Conservation (phyloP, 1,140 invertebrate species). For the Reticulitermes speratus region DNA sequence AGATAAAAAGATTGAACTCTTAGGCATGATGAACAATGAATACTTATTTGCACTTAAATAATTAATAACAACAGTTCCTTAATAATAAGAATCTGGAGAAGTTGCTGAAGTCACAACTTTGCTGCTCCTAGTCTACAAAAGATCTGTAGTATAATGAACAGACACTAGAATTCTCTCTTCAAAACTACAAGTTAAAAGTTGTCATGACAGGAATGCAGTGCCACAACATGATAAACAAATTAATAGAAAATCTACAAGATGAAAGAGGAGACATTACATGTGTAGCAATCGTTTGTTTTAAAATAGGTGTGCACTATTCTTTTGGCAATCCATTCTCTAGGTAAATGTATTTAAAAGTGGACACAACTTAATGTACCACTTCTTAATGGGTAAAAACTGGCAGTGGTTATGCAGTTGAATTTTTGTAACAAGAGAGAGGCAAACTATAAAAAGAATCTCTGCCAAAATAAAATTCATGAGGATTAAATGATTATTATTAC, state of each 20-base stretch:
- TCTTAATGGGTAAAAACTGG: slow-evolving; percentile 27
- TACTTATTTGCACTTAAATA: slow-evolving; percentile 8
- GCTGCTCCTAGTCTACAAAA: slow-evolving; percentile 7
- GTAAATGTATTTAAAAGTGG: neutral
- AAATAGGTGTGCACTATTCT: slow-evolving; percentile 1
- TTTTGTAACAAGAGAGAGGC: slow-evolving; percentile 5
- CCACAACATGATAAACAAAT: neutral
- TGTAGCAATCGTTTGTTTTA: neutral
- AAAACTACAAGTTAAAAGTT: slow-evolving; percentile 13
- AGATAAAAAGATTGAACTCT: slow-evolving; percentile 13
- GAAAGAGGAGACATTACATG: neutral
- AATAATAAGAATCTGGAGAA: neutral
- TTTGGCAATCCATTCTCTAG: slow-evolving; percentile 15
- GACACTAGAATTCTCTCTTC: slow-evolving; percentile 9
- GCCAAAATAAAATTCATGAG: slow-evolving; percentile 13
- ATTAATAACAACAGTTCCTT: neutral
- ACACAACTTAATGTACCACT: neutral
- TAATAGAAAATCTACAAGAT: neutral
- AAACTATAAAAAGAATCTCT: neutral
- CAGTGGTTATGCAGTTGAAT: slow-evolving; percentile 27
- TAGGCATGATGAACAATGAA: slow-evolving; percentile 9
- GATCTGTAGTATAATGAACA: slow-evolving; percentile 2
- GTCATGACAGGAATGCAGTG: neutral
- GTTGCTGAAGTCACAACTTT: slow-evolving; percentile 1
- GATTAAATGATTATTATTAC: neutral